A percentile compares a stretch with the other conserved stretches of the same genome.
Evolutionary conservation across 2,797 vertebrate genomes (phyloP).

Genomic region (Myotis findleyi): DNA sequence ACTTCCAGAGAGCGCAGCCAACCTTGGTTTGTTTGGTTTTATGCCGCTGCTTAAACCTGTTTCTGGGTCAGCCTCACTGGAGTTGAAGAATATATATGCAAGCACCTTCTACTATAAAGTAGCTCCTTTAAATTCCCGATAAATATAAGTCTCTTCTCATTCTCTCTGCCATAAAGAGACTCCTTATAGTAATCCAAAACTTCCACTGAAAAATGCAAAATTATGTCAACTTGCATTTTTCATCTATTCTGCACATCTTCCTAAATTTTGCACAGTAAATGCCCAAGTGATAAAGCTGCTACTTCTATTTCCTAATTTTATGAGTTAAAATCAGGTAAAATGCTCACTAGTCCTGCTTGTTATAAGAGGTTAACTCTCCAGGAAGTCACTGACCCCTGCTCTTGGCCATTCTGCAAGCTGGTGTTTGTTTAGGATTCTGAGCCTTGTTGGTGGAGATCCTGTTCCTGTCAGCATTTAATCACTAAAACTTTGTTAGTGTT

Average conservation of each 20-base stretch:
- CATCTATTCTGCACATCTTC: not conserved
- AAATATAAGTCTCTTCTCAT: not conserved
- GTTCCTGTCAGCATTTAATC: not conserved
- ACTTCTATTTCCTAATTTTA: not conserved
- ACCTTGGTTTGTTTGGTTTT: not conserved
- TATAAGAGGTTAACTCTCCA: not conserved
- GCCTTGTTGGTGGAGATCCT: not conserved
- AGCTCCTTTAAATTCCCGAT: constrained; percentile 14
- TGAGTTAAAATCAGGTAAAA: not conserved
- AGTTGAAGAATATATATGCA: not conserved
- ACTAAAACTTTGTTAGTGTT: not conserved
- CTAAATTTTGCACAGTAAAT: not conserved
- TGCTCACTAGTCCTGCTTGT: not conserved
- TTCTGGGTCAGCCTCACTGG: not conserved
- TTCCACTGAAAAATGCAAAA: not conserved
- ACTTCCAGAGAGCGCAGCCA: not conserved
- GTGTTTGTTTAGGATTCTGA: not conserved
- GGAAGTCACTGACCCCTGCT: not conserved
- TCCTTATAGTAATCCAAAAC: not conserved
- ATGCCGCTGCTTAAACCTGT: not conserved
- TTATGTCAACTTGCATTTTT: not conserved
- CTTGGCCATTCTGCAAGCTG: not conserved
- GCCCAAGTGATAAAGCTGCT: not conserved
- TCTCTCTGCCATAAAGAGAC: not conserved
- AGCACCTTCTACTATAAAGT: not conserved